phyloP scores from a whole-genome alignment of 2,797 vertebrate species.

The Okamejei kenojei region DNA sequence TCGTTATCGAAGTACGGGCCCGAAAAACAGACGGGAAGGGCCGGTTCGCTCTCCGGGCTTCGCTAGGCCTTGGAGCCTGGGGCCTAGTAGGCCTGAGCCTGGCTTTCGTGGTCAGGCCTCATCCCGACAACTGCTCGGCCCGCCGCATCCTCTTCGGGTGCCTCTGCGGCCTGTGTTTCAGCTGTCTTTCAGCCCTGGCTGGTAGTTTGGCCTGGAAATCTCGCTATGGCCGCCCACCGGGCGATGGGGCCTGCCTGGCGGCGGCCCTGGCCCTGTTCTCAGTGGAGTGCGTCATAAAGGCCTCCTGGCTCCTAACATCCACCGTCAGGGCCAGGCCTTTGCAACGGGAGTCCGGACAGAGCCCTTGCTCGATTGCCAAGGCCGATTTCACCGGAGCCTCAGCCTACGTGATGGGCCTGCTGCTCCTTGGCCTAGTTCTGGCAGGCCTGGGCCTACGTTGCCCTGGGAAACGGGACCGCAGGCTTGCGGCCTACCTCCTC shows the following conservation, averaged over 20 bases:
- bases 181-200: constrained; percentile 42
- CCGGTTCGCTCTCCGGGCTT: neutral
- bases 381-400: constrained; percentile 42
- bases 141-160: constrained; percentile 43
- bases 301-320: constrained; percentile 44
- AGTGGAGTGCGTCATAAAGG: constrained; percentile 42
- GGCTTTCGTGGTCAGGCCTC: constrained; percentile 41
- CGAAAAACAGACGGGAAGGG: neutral
- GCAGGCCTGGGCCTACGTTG: constrained; percentile 39
- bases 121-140: constrained; percentile 32
- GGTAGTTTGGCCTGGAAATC: constrained; percentile 40
- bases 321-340: constrained; percentile 36
- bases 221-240: constrained; percentile 37
- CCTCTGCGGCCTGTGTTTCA: constrained; percentile 43
- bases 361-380: constrained; percentile 40
- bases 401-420: constrained; percentile 44
- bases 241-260: neutral
- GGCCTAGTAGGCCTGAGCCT: constrained; percentile 42
- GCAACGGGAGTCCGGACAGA: neutral
- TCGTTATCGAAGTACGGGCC: constrained; percentile 22
- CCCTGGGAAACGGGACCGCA: constrained; percentile 40
- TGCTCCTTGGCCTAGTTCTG: constrained; percentile 38
- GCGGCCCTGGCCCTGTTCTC: constrained; percentile 41
- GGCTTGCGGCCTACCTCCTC: constrained; percentile 39
- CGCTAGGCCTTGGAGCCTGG: constrained; percentile 39